Evolutionary conservation across 2,888 invertebrate genomes (phyloP).

Genomic region (Brenthis ino): DNA sequence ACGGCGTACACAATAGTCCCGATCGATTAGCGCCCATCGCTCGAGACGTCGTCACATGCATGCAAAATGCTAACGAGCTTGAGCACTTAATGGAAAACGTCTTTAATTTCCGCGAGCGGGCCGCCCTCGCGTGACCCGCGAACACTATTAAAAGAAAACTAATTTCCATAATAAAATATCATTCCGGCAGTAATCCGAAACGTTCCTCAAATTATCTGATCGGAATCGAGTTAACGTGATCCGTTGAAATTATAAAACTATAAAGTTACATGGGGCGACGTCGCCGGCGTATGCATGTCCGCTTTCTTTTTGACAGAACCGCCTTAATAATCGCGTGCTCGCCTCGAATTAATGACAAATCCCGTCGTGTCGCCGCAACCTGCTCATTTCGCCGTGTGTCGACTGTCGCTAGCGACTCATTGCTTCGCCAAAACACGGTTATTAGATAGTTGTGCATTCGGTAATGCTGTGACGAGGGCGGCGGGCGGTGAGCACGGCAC

Average conservation of each 20-base stretch:
- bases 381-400: slow-evolving; percentile 72
- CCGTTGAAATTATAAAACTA: slow-evolving; percentile 76
- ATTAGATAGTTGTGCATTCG: slow-evolving; percentile 76
- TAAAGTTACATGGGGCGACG: slow-evolving; percentile 73
- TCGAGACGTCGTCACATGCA: slow-evolving; percentile 41
- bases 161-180: slow-evolving; percentile 78
- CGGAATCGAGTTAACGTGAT: slow-evolving; percentile 77
- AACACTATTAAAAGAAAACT: slow-evolving; percentile 76
- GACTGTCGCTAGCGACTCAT: slow-evolving; percentile 51
- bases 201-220: slow-evolving; percentile 69
- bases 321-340: slow-evolving; percentile 76
- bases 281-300: slow-evolving; percentile 72
- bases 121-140: slow-evolving; percentile 70
- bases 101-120: slow-evolving; percentile 61
- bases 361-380: slow-evolving; percentile 72
- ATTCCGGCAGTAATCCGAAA: slow-evolving; percentile 57
- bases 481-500: slow-evolving; percentile 59
- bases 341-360: slow-evolving; percentile 76
- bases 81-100: slow-evolving; percentile 58
- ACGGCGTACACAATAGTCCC: slow-evolving; percentile 62
- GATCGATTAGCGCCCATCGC: slow-evolving; percentile 68
- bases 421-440: slow-evolving; percentile 69
- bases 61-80: slow-evolving; percentile 61
- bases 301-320: slow-evolving; percentile 73
- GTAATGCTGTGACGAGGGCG: slow-evolving; percentile 59